Conservation (phyloP, 2,797 vertebrate genomes). For the Alfaro cultratus region DNA sequence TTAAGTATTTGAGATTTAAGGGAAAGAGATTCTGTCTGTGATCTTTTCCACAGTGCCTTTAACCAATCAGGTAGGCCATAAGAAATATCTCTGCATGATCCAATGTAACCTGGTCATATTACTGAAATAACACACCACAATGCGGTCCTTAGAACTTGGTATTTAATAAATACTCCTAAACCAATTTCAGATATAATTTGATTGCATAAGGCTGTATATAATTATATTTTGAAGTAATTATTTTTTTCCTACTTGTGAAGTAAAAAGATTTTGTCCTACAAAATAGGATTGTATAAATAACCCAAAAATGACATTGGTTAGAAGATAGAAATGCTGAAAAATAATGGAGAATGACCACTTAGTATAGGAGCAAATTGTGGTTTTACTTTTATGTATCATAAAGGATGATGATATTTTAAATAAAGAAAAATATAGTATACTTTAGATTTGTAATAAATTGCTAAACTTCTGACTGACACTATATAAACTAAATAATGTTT, state of each 20-base stretch:
- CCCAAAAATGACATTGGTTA: background rate
- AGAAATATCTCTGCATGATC: slow-evolving; percentile 5
- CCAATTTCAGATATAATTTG: background rate
- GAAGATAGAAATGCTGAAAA: background rate
- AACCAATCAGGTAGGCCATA: slow-evolving; percentile 68
- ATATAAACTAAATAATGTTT: background rate
- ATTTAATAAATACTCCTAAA: background rate
- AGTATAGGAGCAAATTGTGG: background rate
- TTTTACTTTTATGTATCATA: background rate
- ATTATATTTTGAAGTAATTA: background rate
- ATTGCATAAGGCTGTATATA: background rate
- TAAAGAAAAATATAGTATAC: background rate
- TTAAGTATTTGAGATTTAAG: slow-evolving; percentile 1
- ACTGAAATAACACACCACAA: background rate
- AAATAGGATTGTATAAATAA: background rate
- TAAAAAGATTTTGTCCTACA: background rate
- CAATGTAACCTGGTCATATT: background rate
- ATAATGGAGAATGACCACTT: background rate
- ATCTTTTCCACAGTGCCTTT: slow-evolving; percentile 65
- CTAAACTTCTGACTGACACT: background rate
- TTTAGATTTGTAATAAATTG: background rate
- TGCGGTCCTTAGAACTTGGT: background rate
- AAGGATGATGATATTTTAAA: background rate
- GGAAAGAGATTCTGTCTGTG: slow-evolving; percentile 35
- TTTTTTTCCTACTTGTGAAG: background rate